Percentiles rank a stretch among this genome's conserved stretches.
phyloP scores from a whole-genome alignment of 2,113 vertebrate genomes.

The Geococcyx californianus region DNA sequence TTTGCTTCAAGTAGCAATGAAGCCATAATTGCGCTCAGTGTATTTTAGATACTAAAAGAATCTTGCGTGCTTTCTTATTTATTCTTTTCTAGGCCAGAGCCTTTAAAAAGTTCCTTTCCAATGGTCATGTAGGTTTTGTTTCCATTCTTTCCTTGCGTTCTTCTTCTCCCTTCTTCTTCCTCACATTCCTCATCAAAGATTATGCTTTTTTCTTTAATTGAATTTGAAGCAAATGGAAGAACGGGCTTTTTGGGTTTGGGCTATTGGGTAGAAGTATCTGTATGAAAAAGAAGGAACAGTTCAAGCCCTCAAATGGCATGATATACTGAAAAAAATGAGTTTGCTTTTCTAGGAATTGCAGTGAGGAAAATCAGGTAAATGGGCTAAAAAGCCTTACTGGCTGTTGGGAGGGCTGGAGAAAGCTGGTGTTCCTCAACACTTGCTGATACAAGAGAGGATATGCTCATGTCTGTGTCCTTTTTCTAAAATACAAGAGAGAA shows the following conservation, averaged over 20 bases:
- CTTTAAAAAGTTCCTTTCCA: background rate
- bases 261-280: background rate
- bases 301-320: background rate
- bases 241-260: background rate
- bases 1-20: background rate
- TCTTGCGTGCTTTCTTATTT: background rate
- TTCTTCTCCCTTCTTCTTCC: background rate
- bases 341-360: background rate
- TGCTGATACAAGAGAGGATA: background rate
- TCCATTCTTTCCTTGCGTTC: background rate
- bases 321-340: background rate
- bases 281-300: background rate
- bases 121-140: background rate
- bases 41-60: background rate
- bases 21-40: background rate
- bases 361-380: background rate
- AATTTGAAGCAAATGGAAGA: background rate
- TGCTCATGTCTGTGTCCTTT: background rate
- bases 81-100: background rate
- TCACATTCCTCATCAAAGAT: background rate
- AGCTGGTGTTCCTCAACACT: background rate
- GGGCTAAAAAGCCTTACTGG: background rate
- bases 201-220: background rate
- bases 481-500: background rate
- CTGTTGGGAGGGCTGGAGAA: background rate